A percentile compares a stretch with the other conserved stretches of the same genome.
phyloP scores from a whole-genome alignment of 92 coral and sea anemone species.

The Ricordea florida region DNA sequence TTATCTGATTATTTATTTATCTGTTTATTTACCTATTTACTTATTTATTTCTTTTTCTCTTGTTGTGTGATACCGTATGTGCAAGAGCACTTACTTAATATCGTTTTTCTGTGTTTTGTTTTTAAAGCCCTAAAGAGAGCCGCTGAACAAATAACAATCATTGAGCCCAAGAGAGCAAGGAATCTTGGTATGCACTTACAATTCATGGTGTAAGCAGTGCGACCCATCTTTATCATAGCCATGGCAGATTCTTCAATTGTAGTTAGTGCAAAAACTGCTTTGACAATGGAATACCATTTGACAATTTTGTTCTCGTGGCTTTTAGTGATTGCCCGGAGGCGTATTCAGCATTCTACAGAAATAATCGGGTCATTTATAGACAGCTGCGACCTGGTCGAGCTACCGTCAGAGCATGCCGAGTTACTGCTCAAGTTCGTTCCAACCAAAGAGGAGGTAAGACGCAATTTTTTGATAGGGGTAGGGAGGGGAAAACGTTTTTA shows the following conservation, averaged over 20 bases:
- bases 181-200: constrained; percentile 76
- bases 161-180: constrained; percentile 95
- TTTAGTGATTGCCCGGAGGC: constrained; percentile 93
- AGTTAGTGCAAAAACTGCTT: too few relatives aligned
- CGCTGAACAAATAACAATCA: constrained; percentile 88
- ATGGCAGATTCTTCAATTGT: too few relatives aligned
- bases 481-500: too few relatives aligned
- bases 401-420: constrained; percentile 93
- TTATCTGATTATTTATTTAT: too few relatives aligned
- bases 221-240: too few relatives aligned
- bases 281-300: too few relatives aligned
- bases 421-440: constrained; percentile 94
- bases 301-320: too few relatives aligned
- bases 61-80: not conserved
- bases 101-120: not conserved
- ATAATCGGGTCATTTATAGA: constrained; percentile 71
- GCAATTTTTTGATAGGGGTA: too few relatives aligned
- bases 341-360: constrained; percentile 88
- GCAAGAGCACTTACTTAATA: not conserved
- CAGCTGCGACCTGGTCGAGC: constrained; percentile 90
- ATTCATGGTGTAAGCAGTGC: too few relatives aligned
- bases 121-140: constrained; percentile 81
- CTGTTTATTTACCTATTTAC: too few relatives aligned
- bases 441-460: constrained; percentile 93
- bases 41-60: too few relatives aligned